Evolutionary conservation across 2,113 vertebrate species (phyloP).

Genomic region (Ochotona princeps): DNA sequence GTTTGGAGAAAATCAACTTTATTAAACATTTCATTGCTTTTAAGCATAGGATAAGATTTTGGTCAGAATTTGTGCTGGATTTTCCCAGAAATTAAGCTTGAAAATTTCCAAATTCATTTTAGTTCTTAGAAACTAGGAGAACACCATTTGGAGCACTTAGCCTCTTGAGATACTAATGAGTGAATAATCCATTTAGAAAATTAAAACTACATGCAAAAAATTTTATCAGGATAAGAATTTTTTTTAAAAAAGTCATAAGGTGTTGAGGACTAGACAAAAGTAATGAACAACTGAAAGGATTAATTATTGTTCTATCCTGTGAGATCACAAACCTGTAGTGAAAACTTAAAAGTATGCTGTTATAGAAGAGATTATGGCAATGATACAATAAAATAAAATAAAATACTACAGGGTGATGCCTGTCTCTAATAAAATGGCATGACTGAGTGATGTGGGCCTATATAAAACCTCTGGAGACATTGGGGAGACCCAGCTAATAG

Average conservation of each 20-base stretch:
- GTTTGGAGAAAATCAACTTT: slow-evolving; percentile 32
- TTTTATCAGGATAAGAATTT: neutral
- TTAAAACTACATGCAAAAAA: slow-evolving; percentile 48
- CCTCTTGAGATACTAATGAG: slow-evolving; percentile 41
- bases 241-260: neutral
- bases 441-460: neutral
- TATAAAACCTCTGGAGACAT: neutral
- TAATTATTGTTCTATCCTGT: neutral
- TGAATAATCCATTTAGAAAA: slow-evolving; percentile 57
- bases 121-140: slow-evolving; percentile 48
- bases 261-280: neutral
- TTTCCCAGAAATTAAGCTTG: neutral
- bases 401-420: neutral
- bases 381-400: neutral
- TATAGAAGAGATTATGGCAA: neutral
- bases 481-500: neutral
- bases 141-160: neutral
- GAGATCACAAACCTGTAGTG: neutral
- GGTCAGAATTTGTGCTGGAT: neutral
- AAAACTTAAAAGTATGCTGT: neutral
- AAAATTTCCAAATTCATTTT: slow-evolving; percentile 19
- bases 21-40: slow-evolving; percentile 27
- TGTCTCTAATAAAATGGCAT: neutral
- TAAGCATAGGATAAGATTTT: slow-evolving; percentile 40
- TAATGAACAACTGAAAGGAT: slow-evolving; percentile 26